Percentiles rank a stretch among this genome's conserved stretches.
phyloP scores from a whole-genome alignment of 1,140 invertebrate species.

The Chionoecetes opilio region DNA sequence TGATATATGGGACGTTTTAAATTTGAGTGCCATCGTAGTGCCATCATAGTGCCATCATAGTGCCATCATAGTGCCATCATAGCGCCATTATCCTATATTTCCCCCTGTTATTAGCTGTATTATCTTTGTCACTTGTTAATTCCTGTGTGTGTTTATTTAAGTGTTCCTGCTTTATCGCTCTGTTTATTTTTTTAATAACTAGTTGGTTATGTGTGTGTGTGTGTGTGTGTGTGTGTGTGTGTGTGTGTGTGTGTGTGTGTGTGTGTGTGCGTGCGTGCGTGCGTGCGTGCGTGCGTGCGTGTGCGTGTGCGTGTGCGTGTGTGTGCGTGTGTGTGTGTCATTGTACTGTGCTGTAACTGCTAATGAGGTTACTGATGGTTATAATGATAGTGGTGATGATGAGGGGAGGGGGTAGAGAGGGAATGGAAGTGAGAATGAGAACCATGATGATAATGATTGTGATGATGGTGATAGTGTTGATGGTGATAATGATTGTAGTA shows the following conservation, averaged over 20 bases:
- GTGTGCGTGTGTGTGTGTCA: no score
- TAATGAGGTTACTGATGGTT: no score
- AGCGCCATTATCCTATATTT: neutral
- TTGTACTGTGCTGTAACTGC: no score
- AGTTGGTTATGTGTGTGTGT: neutral
- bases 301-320: no score
- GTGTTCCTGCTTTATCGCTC: neutral
- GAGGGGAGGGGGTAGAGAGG: no score
- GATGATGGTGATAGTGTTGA: neutral
- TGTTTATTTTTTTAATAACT: neutral
- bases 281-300: neutral
- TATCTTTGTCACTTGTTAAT: neutral
- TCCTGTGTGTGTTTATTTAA: neutral
- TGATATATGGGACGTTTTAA: slow-evolving; percentile 19
- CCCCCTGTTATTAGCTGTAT: neutral
- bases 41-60: no score
- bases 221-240: neutral
- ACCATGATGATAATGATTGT: neutral
- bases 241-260: slow-evolving; percentile 27
- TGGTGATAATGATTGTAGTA: neutral
- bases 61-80: neutral
- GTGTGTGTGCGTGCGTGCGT: slow-evolving; percentile 24
- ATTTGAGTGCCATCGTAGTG: neutral
- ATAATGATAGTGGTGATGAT: no score
- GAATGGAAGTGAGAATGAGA: no score